A percentile compares a stretch with the other conserved stretches of the same genome.
phyloP scores from a whole-genome alignment of 2,797 vertebrate species.

The Phrynocephalus guinanensis region DNA sequence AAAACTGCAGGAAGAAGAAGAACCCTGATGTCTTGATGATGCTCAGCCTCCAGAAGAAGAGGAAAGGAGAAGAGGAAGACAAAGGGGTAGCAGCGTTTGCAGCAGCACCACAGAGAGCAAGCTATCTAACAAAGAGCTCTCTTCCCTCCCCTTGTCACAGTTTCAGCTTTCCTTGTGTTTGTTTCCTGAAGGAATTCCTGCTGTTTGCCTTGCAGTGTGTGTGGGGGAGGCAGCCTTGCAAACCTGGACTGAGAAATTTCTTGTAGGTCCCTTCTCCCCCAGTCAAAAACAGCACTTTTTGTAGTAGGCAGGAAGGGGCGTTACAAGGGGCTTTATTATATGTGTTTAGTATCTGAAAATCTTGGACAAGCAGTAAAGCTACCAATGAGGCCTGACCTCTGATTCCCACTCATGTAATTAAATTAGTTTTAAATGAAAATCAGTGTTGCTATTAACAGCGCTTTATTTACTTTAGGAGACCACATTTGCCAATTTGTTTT shows the following conservation, averaged over 20 bases:
- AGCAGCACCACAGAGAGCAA: too few relatives aligned
- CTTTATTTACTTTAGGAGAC: background rate
- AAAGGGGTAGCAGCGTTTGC: too few relatives aligned
- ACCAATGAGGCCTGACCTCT: background rate
- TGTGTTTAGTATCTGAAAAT: background rate
- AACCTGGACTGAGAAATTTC: background rate
- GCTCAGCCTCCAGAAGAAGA: too few relatives aligned
- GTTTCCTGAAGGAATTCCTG: too few relatives aligned
- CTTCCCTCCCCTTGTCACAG: too few relatives aligned
- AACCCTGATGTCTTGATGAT: too few relatives aligned
- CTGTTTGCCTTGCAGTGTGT: too few relatives aligned
- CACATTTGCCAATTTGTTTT: background rate
- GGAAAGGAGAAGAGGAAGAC: too few relatives aligned
- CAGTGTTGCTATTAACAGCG: background rate
- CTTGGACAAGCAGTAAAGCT: background rate
- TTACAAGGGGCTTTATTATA: background rate
- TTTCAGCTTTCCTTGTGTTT: too few relatives aligned
- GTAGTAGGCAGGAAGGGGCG: background rate
- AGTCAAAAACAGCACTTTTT: background rate
- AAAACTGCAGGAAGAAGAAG: too few relatives aligned
- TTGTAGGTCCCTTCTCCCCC: background rate
- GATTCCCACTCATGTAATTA: background rate
- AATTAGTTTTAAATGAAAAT: background rate
- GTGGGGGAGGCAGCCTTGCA: background rate
- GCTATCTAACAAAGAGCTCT: too few relatives aligned